Base-by-base conservation (phyloP, 2,797 vertebrate genomes). In the Salmo trutta region DNA sequence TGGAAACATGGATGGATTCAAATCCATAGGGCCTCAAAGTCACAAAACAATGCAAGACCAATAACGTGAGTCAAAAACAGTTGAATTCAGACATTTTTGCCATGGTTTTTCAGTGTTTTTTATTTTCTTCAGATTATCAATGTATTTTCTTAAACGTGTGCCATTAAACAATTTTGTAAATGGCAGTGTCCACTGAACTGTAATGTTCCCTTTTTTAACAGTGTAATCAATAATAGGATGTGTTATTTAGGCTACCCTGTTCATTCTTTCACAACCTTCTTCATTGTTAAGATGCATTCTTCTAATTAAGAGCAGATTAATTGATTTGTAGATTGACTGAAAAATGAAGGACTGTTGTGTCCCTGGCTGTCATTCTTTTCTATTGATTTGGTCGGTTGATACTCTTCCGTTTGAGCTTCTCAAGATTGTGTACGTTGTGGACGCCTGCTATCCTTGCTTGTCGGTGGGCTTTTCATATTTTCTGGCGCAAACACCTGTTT, bases 151-250 rank as follows among this genome's bases (percentile, higher is more conserved):
- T 15, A 10, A 74, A 81, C 66, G 68, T 71, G 54, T 77, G 62
- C 54, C 59, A 54, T 81, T 75, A 51, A 75, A 65, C 29, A 51
- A 17, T 52, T 51, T 73, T 66, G 36, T 33, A 24, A 78, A 73
- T 17, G 73, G 72, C 17, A 56, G 29, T n/a, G 36, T 24, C 51
- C 47, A 12, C 65, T 70, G 4, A 36, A 27, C 33, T 21, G 36
- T 14, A 70, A 33, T 41, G 4, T 59, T 62, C 41, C 31, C 53
- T 33, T 29, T 12, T 31, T 19, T 21, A 54, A 19, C 33, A 62
- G 12, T 51, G 0, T 53, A 72, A 72, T 72, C 70, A 72, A 52
- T 72, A 72, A 53, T 51, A 53, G 21, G 29, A 53, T 53, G 51
- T 68, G 52, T 47, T 52, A 68, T 54, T 29, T 29, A 41, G 41